Conservation (phyloP, 2,797 vertebrate genomes). For the Lacerta bilineata region DNA sequence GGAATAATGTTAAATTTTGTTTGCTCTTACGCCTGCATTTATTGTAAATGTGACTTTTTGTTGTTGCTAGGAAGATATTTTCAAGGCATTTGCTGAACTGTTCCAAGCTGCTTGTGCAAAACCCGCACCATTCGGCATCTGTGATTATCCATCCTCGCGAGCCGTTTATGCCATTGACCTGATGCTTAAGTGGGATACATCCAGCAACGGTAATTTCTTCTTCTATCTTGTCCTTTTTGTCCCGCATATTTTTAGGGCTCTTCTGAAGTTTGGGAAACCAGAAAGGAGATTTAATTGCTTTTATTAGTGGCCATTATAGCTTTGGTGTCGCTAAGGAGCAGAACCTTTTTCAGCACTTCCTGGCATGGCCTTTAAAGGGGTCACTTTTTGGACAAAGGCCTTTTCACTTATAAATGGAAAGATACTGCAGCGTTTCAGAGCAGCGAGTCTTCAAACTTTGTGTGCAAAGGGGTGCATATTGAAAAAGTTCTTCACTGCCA, state of each 20-base stretch:
- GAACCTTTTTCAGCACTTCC: too few species aligned
- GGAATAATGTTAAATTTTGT: not conserved
- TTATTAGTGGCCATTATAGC: not conserved
- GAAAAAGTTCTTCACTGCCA: not conserved
- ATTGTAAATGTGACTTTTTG: not conserved
- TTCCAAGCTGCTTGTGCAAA: slow-evolving; percentile 87
- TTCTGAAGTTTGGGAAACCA: too few species aligned
- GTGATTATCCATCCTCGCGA: slow-evolving; percentile 88
- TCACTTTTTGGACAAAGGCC: not conserved
- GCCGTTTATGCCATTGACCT: slow-evolving; percentile 93
- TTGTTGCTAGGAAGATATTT: slow-evolving; percentile 82
- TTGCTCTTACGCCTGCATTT: not conserved
- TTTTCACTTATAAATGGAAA: not conserved
- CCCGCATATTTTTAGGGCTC: too few species aligned
- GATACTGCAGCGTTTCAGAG: not conserved
- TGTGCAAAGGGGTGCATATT: not conserved
- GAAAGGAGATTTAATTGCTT: not conserved
- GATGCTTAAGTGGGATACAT: slow-evolving; percentile 91
- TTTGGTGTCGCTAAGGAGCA: too few species aligned
- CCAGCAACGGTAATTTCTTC: slow-evolving; percentile 75
- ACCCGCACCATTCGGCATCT: slow-evolving; percentile 89
- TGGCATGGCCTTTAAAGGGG: not conserved
- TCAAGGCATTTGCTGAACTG: slow-evolving; percentile 87
- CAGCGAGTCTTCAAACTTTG: not conserved
- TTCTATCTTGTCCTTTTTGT: not conserved